phyloP scores from a whole-genome alignment of 2,113 vertebrate species.

The Conger conger region DNA sequence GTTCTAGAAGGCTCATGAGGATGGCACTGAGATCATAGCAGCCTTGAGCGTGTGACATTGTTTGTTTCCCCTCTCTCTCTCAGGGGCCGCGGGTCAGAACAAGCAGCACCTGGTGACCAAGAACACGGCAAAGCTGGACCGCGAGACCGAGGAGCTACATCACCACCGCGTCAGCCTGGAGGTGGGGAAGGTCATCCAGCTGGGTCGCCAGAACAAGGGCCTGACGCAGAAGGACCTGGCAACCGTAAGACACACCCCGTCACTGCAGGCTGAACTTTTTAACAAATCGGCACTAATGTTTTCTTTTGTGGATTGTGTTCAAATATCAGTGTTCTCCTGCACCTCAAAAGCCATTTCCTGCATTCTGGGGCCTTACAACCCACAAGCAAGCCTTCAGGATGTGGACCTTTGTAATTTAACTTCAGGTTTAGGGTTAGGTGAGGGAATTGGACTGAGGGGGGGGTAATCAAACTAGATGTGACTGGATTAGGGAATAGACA shows the following conservation, averaged over 20 bases:
- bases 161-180: conserved; percentile 89
- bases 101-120: conserved; percentile 95
- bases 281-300: background rate
- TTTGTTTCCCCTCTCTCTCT: background rate
- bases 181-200: conserved; percentile 94
- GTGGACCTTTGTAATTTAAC: too few relatives aligned
- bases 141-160: conserved; percentile 93
- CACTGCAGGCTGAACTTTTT: background rate
- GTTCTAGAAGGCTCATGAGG: too few relatives aligned
- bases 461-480: too few relatives aligned
- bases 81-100: conserved; percentile 97
- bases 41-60: background rate
- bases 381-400: too few relatives aligned
- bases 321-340: too few relatives aligned
- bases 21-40: background rate
- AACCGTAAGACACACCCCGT: conserved; percentile 75
- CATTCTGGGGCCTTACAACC: too few relatives aligned
- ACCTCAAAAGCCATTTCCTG: too few relatives aligned
- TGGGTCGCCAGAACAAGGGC: conserved; percentile 84
- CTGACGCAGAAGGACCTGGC: conserved; percentile 96
- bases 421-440: too few relatives aligned
- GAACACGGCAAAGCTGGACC: conserved; percentile 94
- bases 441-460: too few relatives aligned
- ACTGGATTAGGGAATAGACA: too few relatives aligned
- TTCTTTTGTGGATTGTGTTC: too few relatives aligned